A percentile compares a stretch with the other conserved stretches of the same genome.
phyloP scores from a whole-genome alignment of 2,113 vertebrate genomes.

The Caracal caracal region DNA sequence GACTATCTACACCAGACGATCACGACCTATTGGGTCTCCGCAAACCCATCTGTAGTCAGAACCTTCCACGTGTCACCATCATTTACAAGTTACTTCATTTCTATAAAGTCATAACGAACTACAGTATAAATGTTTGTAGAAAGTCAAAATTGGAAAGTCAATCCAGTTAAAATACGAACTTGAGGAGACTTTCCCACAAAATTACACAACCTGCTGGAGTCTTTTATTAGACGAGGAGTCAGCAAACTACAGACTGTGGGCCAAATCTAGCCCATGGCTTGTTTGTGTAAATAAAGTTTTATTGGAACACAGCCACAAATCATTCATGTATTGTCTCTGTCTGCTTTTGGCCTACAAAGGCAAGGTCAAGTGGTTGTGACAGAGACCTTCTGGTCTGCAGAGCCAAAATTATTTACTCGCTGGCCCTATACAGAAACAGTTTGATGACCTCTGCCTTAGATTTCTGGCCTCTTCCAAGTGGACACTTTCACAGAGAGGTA shows the following conservation, averaged over 20 bases:
- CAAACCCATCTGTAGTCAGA: neutral
- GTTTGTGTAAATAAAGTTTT: constrained; percentile 46
- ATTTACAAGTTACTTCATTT: constrained; percentile 26
- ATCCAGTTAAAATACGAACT: constrained; percentile 36
- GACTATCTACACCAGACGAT: neutral
- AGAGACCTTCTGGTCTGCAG: neutral
- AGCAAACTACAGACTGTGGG: neutral
- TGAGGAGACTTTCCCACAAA: constrained; percentile 58
- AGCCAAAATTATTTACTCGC: constrained; percentile 37
- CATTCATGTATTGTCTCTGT: neutral
- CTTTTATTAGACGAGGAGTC: constrained; percentile 5
- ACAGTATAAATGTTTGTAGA: neutral
- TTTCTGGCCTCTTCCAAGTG: constrained; percentile 56
- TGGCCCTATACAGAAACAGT: neutral
- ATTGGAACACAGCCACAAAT: constrained; percentile 30
- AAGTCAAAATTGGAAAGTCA: constrained; percentile 47
- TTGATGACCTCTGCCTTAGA: constrained; percentile 29
- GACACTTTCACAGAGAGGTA: constrained; percentile 53
- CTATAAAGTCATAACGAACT: neutral
- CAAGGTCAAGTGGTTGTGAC: neutral
- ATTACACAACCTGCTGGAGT: neutral
- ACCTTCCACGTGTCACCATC: neutral
- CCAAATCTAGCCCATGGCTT: neutral
- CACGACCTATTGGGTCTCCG: neutral
- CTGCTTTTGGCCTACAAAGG: constrained; percentile 26